Evolutionary conservation across 64 coral and sea anemone species (phyloP), one percentile per base, ranked within the genome.

Genomic region (Actinia equina): DNA sequence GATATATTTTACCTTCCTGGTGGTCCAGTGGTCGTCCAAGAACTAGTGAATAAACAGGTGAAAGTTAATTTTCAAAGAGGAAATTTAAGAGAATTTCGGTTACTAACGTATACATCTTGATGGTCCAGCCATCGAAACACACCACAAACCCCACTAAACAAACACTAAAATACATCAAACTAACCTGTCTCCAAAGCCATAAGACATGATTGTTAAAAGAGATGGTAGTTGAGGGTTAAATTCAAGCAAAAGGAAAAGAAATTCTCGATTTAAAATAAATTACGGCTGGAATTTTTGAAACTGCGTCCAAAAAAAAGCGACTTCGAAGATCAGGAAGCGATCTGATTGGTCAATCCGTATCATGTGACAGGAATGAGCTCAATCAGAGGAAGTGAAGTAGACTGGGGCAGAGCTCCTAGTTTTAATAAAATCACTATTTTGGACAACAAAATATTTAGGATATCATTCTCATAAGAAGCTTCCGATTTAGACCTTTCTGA

Each of bases 131-230:
- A 77, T 62, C 25, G 61, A 37, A 41, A 46, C 22, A 7, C 46
- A 87, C 77, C 55, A 81, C 25, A 87, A 82, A 87, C 22, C 58
- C 49, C 37, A 76, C 46, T 61, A 18, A 52, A 20, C 23, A 86
- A 92, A 87, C 16, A 56, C 49, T n/a, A 59, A 8, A 57, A 53
- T 20, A 0, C 46, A 5, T 27, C 20, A 18, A 82, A 80, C 77
- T 87, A 19, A 92, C 90, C 85, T 92, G 54, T 87, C 86, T 37
- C 90, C 85, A 87, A 92, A 92, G n/a, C 90, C 86, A n/a, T 78
- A 92, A 71, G 90, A 92, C 90, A 92, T 92, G 11, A 18, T 83
- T 43, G 26, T 10, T 13, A 57, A 16, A 30, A 63, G 1, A 14
- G 54, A 25, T 12, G 13, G 86, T 57, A 52, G 49, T 80, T 23